Evolutionary conservation across 2,113 vertebrate genomes (phyloP).

Genomic region (Amphiprion percula): DNA sequence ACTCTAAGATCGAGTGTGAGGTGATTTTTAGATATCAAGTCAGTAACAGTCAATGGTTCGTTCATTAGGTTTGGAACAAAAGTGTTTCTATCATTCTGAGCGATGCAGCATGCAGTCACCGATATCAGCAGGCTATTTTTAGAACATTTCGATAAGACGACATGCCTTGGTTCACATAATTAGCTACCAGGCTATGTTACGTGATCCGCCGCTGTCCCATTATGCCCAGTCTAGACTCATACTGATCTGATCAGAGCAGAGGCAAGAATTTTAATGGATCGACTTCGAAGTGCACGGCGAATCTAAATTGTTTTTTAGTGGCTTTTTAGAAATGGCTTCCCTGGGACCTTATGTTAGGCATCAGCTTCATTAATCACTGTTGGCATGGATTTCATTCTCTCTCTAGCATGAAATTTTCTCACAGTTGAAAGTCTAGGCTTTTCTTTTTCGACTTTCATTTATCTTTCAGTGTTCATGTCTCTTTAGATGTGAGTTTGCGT

Average conservation of each 20-base stretch:
- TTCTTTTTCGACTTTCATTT: conserved; percentile 49
- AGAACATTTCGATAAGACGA: conserved; percentile 73
- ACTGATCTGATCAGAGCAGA: conserved; percentile 70
- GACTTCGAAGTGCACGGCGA: conserved; percentile 37
- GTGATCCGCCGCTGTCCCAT: conserved; percentile 68
- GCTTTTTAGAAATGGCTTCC: conserved; percentile 62
- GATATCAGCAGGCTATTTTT: conserved; percentile 71
- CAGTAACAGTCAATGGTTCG: conserved; percentile 23
- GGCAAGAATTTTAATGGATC: conserved; percentile 75
- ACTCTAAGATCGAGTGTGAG: conserved; percentile 38
- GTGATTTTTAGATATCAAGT: conserved; percentile 30
- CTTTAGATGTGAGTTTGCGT: conserved; percentile 36
- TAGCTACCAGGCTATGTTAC: conserved; percentile 74
- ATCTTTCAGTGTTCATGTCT: conserved; percentile 34
- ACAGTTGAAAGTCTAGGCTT: conserved; percentile 23
- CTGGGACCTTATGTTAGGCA: conserved; percentile 56
- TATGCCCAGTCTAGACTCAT: conserved; percentile 71
- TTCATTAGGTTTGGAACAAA: conserved; percentile 57
- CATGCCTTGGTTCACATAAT: conserved; percentile 78
- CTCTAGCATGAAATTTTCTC: conserved; percentile 62
- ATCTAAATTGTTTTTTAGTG: conserved; percentile 58
- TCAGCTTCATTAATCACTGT: conserved; percentile 70
- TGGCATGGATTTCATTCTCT: conserved; percentile 40
- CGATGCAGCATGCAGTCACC: conserved; percentile 31
- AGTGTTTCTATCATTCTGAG: conserved; percentile 59